These are phyloP conservation scores for Tetraneura akinire DNA, from an alignment of 1,140 invertebrate species.

Conservation along the genomic window DNA sequence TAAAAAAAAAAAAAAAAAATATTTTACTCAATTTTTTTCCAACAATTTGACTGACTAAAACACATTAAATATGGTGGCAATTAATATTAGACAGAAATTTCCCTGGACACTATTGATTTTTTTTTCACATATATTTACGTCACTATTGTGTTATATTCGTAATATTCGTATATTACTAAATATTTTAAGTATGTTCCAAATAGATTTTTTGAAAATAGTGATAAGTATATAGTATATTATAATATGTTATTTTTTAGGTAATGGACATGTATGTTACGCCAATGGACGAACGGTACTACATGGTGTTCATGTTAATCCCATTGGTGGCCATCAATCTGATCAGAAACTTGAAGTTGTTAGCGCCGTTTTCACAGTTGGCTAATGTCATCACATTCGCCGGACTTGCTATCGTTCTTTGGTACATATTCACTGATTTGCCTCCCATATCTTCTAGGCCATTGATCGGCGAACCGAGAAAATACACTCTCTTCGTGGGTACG, in stretches of 20 bases:
- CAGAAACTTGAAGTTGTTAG: slow-evolving; percentile 74
- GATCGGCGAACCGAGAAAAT: slow-evolving; percentile 63
- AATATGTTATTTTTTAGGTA: slow-evolving; percentile 58
- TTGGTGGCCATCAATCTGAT: slow-evolving; percentile 74
- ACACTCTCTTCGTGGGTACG: slow-evolving; percentile 81
- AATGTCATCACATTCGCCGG: slow-evolving; percentile 74
- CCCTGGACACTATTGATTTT: no score
- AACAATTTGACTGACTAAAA: no score
- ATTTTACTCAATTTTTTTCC: no score
- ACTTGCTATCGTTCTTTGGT: slow-evolving; percentile 71
- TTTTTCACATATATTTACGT: no score
- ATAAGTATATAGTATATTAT: no score
- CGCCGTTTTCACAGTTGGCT: slow-evolving; percentile 79
- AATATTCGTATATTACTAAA: no score
- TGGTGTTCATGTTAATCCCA: slow-evolving; percentile 69
- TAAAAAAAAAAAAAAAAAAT: no score
- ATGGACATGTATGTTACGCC: slow-evolving; percentile 59
- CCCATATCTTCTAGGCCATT: slow-evolving; percentile 63
- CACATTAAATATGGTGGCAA: no score
- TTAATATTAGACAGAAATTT: no score
- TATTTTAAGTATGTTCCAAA: no score
- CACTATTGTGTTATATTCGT: no score
- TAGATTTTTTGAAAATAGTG: no score
- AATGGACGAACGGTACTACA: slow-evolving; percentile 61
- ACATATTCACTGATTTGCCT: slow-evolving; percentile 67